phyloP scores from a whole-genome alignment of 2,888 invertebrate genomes.

The Sinodicranocentrus sp. region DNA sequence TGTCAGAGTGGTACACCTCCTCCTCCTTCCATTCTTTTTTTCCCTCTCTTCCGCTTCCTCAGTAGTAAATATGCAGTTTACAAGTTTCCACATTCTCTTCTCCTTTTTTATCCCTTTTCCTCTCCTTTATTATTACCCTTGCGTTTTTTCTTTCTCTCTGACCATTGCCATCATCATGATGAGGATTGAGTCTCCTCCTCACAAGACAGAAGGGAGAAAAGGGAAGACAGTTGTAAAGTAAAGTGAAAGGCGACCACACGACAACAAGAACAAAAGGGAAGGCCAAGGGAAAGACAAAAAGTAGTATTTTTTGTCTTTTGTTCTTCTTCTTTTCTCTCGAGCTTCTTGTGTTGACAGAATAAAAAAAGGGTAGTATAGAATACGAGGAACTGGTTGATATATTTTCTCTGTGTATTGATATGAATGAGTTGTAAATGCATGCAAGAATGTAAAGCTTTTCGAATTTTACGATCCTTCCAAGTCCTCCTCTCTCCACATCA shows the following conservation, averaged over 20 bases:
- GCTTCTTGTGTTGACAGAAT: background rate
- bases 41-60: too few species aligned
- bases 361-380: background rate
- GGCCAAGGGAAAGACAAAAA: background rate
- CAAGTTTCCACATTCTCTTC: too few species aligned
- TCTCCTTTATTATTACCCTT: too few species aligned
- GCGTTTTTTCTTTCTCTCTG: too few species aligned
- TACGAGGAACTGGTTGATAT: too few species aligned
- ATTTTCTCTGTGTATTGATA: background rate
- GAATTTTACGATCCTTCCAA: constrained; percentile 12
- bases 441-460: constrained; percentile 2
- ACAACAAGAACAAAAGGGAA: background rate
- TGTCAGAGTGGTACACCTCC: background rate
- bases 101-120: too few species aligned
- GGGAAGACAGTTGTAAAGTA: background rate
- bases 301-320: background rate
- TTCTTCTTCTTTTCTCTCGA: background rate
- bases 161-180: constrained; percentile 1
- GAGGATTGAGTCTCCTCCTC: background rate
- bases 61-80: too few species aligned
- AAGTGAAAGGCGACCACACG: background rate
- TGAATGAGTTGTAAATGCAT: constrained; percentile 16
- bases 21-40: background rate
- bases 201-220: too few species aligned
- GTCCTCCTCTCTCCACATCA: constrained; percentile 22